Percentiles rank a stretch among this genome's conserved stretches.
Evolutionary conservation across 2,113 vertebrate species (phyloP).

Genomic region (Narcine bancroftii): DNA sequence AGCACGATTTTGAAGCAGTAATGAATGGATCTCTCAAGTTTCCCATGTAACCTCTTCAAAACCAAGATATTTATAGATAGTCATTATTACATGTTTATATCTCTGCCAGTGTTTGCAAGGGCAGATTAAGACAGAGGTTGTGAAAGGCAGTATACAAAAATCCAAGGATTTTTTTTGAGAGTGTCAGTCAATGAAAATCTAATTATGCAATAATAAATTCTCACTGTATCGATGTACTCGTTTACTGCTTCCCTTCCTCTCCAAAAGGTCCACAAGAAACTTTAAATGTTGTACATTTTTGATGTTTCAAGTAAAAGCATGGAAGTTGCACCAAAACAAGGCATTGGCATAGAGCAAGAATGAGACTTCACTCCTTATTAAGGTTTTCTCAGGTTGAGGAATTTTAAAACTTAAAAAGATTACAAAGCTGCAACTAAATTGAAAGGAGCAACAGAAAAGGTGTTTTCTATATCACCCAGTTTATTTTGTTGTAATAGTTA

Average conservation of each 20-base stretch:
- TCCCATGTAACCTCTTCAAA: neutral
- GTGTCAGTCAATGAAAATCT: neutral
- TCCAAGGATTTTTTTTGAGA: too few relatives aligned
- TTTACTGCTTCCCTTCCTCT: neutral
- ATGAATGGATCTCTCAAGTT: neutral
- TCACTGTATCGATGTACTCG: neutral
- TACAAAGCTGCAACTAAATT: neutral
- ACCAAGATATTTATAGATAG: neutral
- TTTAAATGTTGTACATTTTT: neutral
- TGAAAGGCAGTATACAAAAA: neutral
- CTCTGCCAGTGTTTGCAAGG: neutral
- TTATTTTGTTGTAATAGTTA: neutral
- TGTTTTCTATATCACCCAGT: neutral
- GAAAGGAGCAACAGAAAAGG: neutral
- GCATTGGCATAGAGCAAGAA: neutral
- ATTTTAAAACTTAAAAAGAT: neutral
- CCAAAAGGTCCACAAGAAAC: neutral
- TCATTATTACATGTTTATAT: neutral
- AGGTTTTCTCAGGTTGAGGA: neutral
- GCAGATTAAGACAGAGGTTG: too few relatives aligned
- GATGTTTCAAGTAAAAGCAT: neutral
- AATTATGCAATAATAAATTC: neutral
- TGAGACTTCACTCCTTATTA: neutral
- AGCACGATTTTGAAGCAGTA: neutral
- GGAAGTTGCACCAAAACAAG: neutral